Conservation (phyloP, 2,113 vertebrate genomes). For the Dromas ardeola region DNA sequence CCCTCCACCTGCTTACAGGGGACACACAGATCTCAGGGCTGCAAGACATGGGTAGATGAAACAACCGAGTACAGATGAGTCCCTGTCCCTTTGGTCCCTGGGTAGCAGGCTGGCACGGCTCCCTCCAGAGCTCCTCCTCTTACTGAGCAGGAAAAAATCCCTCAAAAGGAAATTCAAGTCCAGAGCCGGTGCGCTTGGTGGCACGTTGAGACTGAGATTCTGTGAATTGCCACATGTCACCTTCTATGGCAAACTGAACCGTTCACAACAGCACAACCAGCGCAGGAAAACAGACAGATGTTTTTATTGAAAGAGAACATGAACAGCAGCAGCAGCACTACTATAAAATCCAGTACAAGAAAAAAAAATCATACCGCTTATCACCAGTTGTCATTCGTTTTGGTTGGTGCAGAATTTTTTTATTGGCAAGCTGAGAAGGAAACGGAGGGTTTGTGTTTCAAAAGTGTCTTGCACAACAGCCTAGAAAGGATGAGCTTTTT, state of each 20-base stretch:
- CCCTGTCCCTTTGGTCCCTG: neutral
- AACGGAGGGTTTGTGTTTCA: neutral
- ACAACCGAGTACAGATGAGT: neutral
- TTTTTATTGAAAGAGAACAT: neutral
- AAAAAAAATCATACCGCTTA: neutral
- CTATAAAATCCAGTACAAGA: neutral
- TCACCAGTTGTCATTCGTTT: neutral
- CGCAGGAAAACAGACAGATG: neutral
- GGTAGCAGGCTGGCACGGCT: neutral
- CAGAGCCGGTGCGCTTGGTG: accelerated
- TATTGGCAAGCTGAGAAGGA: neutral
- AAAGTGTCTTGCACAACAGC: neutral
- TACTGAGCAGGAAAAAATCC: neutral
- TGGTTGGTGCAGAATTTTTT: neutral
- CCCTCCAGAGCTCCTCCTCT: neutral
- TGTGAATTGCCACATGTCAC: neutral
- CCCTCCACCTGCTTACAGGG: neutral
- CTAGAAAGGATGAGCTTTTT: neutral
- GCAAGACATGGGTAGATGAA: neutral
- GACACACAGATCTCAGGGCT: neutral
- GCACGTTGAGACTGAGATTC: neutral
- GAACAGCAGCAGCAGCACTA: neutral
- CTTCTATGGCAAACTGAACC: neutral
- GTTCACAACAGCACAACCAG: neutral
- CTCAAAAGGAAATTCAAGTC: neutral